Base-by-base conservation (phyloP, 1,140 invertebrate species). In the Akabosia matsudoensis region DNA sequence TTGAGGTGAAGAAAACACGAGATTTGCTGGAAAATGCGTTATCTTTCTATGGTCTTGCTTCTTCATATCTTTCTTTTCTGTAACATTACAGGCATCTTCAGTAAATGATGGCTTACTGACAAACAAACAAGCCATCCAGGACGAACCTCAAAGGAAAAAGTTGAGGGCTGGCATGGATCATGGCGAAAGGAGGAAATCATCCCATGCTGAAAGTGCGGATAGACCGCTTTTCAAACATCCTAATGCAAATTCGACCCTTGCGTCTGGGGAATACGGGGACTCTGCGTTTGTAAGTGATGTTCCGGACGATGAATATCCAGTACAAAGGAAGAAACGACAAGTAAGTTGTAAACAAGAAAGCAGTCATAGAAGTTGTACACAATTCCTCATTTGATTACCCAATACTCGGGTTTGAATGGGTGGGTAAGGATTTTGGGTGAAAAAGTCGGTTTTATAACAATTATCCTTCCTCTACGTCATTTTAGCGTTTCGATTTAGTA, bases 181-280 rank as follows among this genome's bases (percentile, higher is more conserved):
- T 31, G 61, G 28, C 24, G 1, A 28, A 67, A 72, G 45, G 70
- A 72, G 24, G 24, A 72, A 72, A 37, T 34, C 45, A 2, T 34
- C 70, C 18, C 45, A 72, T 28, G 70, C 70, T 13, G 16, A 37
- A 4, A 34, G 70, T 14, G 70, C 10, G 16, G 70, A 72, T 51
- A 72, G 70, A 72, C 70, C 70, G 16, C 70, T 37, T 45, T 72
- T 45, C 45, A 72, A 72, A 24, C 45, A 45, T 72, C 61, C 61
- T 31, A 4, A 30, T 1, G 31, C 13, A 24, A 30, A 7, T 67
- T 30, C 61, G 13, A n/a, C 22, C 61, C 30, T 67, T 28, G 61
- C 28, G 28, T 67, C n/a, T 31, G 26, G 13, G 28, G 61, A 7
- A 24, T 2, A 24, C 22, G 61, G 30, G 3, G 61, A 67, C 30